Percentiles rank a stretch among this genome's conserved stretches.
phyloP scores from a whole-genome alignment of 2,113 vertebrate species.

The Cepphus grylle region DNA sequence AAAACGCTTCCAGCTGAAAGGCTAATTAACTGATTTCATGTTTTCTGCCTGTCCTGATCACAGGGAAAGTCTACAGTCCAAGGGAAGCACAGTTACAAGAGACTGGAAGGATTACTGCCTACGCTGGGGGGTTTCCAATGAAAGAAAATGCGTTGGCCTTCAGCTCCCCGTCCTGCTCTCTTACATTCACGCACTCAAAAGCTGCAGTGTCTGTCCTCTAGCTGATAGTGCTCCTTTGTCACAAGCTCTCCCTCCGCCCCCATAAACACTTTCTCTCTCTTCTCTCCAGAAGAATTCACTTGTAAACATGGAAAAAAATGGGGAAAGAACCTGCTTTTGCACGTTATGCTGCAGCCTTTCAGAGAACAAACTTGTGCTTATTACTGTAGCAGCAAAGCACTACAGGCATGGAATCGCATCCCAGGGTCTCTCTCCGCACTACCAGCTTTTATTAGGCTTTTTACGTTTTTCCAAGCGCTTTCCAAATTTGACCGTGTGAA shows the following conservation, averaged over 20 bases:
- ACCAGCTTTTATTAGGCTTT: not conserved
- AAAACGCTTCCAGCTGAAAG: slow-evolving; percentile 3
- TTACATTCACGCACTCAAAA: not conserved
- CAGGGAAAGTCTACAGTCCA: not conserved
- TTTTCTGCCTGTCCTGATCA: slow-evolving; percentile 39
- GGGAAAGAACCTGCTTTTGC: not conserved
- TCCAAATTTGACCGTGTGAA: not conserved
- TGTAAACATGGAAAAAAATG: not conserved
- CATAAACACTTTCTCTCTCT: not conserved
- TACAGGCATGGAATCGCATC: not conserved
- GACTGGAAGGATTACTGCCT: not conserved
- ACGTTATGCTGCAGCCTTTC: not conserved
- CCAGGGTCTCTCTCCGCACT: not conserved
- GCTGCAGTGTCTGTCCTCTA: not conserved
- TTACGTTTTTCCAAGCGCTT: not conserved
- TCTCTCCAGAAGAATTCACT: not conserved
- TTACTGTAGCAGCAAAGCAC: not conserved
- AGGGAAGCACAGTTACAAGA: not conserved
- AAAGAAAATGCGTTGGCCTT: not conserved
- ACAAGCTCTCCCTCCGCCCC: not conserved
- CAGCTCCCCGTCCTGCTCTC: not conserved
- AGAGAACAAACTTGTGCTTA: not conserved
- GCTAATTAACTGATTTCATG: not conserved
- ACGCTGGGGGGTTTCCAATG: rapidly evolving
- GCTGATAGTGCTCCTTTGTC: not conserved